phyloP scores from a whole-genome alignment of 2,888 invertebrate species.

The Scotopteryx bipunctaria region DNA sequence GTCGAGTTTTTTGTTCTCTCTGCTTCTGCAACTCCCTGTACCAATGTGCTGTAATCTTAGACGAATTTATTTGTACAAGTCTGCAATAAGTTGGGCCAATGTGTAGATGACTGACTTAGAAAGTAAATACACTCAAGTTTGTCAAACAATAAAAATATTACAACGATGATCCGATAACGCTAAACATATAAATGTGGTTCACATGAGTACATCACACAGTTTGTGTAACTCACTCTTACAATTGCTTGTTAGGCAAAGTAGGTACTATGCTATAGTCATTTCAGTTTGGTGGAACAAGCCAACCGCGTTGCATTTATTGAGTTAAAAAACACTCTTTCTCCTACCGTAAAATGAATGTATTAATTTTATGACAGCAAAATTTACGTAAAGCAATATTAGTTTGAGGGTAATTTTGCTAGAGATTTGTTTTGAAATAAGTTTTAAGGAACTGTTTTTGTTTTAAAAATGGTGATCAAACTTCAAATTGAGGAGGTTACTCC shows the following conservation, averaged over 20 bases:
- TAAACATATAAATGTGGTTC: slow-evolving; percentile 17
- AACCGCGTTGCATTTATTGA: slow-evolving; percentile 1
- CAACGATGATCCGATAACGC: slow-evolving; percentile 20
- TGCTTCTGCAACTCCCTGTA: too few species aligned
- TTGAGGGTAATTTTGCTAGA: not conserved
- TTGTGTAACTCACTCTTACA: too few species aligned
- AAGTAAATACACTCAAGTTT: too few species aligned
- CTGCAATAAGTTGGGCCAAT: too few species aligned
- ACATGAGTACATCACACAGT: not conserved
- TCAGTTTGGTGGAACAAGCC: slow-evolving; percentile 8
- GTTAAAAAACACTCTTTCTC: not conserved
- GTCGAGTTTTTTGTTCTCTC: too few species aligned
- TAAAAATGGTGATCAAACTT: slow-evolving; percentile 39
- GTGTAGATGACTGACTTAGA: too few species aligned
- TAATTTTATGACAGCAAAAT: not conserved
- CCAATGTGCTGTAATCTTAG: too few species aligned
- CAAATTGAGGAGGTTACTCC: slow-evolving; percentile 35
- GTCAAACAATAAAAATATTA: slow-evolving; percentile 11
- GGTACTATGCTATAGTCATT: too few species aligned
- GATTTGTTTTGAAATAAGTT: not conserved
- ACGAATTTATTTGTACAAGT: not conserved
- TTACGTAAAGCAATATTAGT: too few species aligned
- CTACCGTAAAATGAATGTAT: too few species aligned
- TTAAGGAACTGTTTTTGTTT: slow-evolving; percentile 3
- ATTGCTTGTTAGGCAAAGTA: too few species aligned